A percentile compares a stretch with the other conserved stretches of the same genome.
These are phyloP conservation scores for Entomobrya multifasciata DNA, from an alignment of 2,888 invertebrate genomes.

Conservation along the genomic window DNA sequence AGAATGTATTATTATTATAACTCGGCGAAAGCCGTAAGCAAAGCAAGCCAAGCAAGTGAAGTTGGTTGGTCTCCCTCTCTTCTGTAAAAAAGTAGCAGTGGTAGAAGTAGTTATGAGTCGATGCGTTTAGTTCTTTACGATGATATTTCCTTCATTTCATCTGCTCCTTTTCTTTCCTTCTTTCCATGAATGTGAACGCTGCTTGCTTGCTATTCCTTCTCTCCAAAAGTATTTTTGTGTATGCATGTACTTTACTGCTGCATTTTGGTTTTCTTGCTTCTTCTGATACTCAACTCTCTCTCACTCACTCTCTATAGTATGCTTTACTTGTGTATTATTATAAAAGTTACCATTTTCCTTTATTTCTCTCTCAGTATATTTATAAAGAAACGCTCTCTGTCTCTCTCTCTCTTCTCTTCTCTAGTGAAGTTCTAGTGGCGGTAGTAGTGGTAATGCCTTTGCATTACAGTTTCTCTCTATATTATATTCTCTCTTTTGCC, in stretches of 20 bases:
- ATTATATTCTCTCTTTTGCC: constrained; percentile 19
- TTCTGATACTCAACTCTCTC: not conserved
- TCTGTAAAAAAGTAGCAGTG: constrained; percentile 54
- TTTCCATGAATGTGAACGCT: constrained; percentile 49
- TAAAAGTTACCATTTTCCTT: constrained; percentile 43
- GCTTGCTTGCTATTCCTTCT: constrained; percentile 13
- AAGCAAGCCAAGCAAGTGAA: constrained; percentile 64
- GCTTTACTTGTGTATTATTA: constrained; percentile 2
- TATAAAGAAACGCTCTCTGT: constrained; percentile 8
- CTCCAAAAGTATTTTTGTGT: not conserved
- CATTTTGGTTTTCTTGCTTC: constrained; percentile 28
- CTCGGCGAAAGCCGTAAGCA: constrained; percentile 70
- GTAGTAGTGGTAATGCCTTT: constrained; percentile 59
- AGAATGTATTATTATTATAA: constrained; percentile 58
- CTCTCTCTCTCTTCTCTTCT: too few relatives aligned
- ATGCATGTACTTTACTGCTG: constrained; percentile 19
- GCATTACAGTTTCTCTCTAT: constrained; percentile 52
- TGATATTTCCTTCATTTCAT: constrained; percentile 73
- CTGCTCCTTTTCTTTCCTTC: constrained; percentile 65
- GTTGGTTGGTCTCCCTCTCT: constrained; percentile 55
- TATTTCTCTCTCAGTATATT: constrained; percentile 6
- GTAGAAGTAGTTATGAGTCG: constrained; percentile 73
- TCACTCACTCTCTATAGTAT: too few relatives aligned
- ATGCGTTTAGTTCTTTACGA: constrained; percentile 73
- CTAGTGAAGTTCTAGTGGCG: constrained; percentile 23